phyloP scores from a whole-genome alignment of 2,888 invertebrate genomes.

The Pheosia gnoma region DNA sequence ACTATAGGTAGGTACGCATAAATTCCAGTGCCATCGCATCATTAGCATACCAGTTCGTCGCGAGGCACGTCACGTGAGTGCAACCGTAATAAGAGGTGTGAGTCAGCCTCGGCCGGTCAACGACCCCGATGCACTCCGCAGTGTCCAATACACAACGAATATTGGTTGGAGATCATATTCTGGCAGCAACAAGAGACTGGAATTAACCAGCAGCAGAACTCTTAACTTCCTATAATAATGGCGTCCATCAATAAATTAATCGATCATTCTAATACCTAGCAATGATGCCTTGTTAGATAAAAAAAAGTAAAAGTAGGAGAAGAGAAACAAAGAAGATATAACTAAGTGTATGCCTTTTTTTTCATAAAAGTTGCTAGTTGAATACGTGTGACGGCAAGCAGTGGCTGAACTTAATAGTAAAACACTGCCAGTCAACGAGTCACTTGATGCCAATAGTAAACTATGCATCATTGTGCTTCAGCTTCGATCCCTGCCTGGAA shows the following conservation, averaged over 20 bases:
- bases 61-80: slow-evolving; percentile 19
- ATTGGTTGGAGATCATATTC: slow-evolving; percentile 2
- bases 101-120: slow-evolving; percentile 44
- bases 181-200: not conserved
- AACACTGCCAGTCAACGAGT: not conserved
- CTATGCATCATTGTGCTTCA: not conserved
- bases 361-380: no score
- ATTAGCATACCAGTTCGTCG: slow-evolving; percentile 13
- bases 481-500: not conserved
- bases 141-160: slow-evolving; percentile 41
- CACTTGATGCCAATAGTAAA: slow-evolving; percentile 2
- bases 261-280: no score
- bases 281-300: no score
- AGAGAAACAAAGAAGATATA: no score
- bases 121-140: slow-evolving; percentile 43
- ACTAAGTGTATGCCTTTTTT: no score
- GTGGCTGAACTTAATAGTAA: no score
- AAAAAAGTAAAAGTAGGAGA: no score
- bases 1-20: not conserved
- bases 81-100: slow-evolving; percentile 40
- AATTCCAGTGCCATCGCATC: not conserved
- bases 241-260: no score
- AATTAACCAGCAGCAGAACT: no score
- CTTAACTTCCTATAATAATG: no score
- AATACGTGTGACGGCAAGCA: no score